Percentiles rank a stretch among this genome's conserved stretches.
These are phyloP conservation scores for Anodontia alba DNA, from an alignment of 2,888 invertebrate genomes.

Conservation along the genomic window DNA sequence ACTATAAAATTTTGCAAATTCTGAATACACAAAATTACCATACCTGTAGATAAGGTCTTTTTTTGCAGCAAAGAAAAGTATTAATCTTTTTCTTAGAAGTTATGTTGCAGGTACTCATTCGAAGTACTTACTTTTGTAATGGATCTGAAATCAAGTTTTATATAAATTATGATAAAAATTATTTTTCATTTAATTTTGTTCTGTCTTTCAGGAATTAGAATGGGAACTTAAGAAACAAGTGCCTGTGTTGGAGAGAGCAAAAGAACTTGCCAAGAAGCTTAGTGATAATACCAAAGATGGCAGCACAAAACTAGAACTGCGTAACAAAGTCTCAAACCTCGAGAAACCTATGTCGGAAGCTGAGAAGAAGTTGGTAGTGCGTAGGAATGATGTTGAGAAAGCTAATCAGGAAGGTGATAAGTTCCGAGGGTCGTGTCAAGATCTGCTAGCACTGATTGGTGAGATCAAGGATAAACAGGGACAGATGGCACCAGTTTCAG, in stretches of 20 bases:
- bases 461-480: slow-evolving; percentile 85
- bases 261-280: slow-evolving; percentile 91
- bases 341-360: slow-evolving; percentile 94
- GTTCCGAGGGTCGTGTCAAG: slow-evolving; percentile 94
- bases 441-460: slow-evolving; percentile 95
- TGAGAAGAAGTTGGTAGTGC: slow-evolving; percentile 86
- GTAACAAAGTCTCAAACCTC: slow-evolving; percentile 93
- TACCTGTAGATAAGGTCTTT: too few relatives aligned
- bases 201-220: slow-evolving; percentile 65
- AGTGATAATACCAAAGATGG: slow-evolving; percentile 95
- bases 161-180: too few relatives aligned
- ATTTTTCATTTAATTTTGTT: too few relatives aligned
- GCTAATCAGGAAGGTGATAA: slow-evolving; percentile 93
- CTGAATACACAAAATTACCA: too few relatives aligned
- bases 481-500: slow-evolving; percentile 89
- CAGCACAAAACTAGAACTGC: slow-evolving; percentile 95
- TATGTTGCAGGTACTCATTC: too few relatives aligned
- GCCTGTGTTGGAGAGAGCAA: slow-evolving; percentile 74
- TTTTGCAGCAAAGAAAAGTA: too few relatives aligned
- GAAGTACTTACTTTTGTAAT: too few relatives aligned
- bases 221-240: slow-evolving; percentile 66
- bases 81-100: too few relatives aligned
- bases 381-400: slow-evolving; percentile 87
- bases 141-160: too few relatives aligned
- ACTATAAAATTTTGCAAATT: too few relatives aligned